These are phyloP conservation scores for Cacatua alba DNA, from an alignment of 2,113 vertebrate species.

Conservation along the genomic window DNA sequence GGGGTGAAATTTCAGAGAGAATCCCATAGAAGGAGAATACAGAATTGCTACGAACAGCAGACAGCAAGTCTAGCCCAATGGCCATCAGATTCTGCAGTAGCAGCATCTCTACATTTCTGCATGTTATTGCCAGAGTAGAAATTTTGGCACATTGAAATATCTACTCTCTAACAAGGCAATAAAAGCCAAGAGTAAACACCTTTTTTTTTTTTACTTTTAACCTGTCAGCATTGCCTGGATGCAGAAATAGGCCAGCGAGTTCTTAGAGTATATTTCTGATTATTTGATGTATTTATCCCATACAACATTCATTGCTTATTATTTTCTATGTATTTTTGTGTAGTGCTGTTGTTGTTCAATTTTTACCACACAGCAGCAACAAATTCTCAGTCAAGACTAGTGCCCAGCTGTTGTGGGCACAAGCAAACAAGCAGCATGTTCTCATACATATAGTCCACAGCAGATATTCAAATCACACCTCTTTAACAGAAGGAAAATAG, in stretches of 20 bases:
- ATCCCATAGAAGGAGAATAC: not conserved
- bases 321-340: not conserved
- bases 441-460: not conserved
- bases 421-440: not conserved
- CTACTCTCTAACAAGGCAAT: not conserved
- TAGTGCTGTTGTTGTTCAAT: not conserved
- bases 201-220: not conserved
- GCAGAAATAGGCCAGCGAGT: not conserved
- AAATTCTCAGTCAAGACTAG: not conserved
- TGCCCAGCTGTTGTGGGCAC: not conserved
- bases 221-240: not conserved
- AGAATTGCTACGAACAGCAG: not conserved
- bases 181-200: not conserved
- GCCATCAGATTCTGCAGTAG: not conserved
- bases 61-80: not conserved
- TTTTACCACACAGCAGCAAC: not conserved
- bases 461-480: not conserved
- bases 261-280: not conserved
- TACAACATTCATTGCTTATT: not conserved
- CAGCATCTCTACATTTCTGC: not conserved
- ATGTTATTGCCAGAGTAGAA: not conserved
- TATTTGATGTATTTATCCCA: not conserved
- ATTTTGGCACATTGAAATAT: not conserved
- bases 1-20: slow-evolving; percentile 50
- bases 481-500: not conserved